A percentile compares a stretch with the other conserved stretches of the same genome.
These are phyloP conservation scores for Orthosia cruda DNA, from an alignment of 2,888 invertebrate species.

Conservation along the genomic window DNA sequence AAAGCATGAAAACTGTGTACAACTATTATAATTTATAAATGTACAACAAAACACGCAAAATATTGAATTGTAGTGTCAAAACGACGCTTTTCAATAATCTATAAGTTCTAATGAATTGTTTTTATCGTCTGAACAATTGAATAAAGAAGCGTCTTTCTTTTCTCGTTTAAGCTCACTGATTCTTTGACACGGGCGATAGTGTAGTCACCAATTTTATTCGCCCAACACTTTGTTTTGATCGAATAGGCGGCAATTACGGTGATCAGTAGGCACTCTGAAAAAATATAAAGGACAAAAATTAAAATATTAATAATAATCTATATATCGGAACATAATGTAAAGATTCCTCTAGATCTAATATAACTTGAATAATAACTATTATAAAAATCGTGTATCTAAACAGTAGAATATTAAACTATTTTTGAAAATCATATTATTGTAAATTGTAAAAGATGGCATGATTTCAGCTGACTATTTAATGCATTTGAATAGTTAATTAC, in stretches of 20 bases:
- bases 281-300: conserved; percentile 18
- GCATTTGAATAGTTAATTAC: conserved; percentile 61
- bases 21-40: not conserved
- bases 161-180: not conserved
- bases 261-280: conserved; percentile 4
- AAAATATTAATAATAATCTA: conserved; percentile 38
- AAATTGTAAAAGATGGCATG: conserved; percentile 54
- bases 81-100: conserved; percentile 23
- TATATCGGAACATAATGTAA: conserved; percentile 37
- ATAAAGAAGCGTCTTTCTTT: conserved; percentile 7
- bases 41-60: not conserved
- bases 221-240: not conserved
- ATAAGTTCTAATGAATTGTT: not conserved
- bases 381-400: conserved; percentile 66
- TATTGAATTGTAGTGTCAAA: not conserved
- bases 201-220: not conserved
- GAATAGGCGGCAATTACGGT: not conserved
- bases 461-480: conserved; percentile 47
- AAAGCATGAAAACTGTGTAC: not conserved
- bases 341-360: conserved; percentile 37
- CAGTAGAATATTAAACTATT: conserved; percentile 66
- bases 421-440: conserved; percentile 61
- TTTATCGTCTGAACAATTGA: conserved; percentile 9
- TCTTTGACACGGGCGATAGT: conserved; percentile 9
- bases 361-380: conserved; percentile 43